Percentiles rank a stretch among this genome's conserved stretches.
phyloP scores from a whole-genome alignment of 2,888 invertebrate genomes.

The Lymantria monacha region DNA sequence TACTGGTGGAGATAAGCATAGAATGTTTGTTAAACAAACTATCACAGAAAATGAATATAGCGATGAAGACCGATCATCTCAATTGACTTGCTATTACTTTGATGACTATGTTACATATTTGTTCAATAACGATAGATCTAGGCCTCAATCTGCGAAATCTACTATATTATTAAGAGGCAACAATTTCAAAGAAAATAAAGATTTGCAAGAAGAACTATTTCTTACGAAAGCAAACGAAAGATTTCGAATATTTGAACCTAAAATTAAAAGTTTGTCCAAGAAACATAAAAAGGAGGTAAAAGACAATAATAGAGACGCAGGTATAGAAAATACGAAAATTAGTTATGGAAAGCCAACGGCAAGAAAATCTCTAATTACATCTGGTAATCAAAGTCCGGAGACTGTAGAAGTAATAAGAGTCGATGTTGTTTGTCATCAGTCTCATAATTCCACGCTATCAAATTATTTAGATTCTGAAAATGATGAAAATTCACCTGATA shows the following conservation, averaged over 20 bases:
- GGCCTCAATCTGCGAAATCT: conserved; percentile 62
- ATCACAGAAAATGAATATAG: conserved; percentile 44
- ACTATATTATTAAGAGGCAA: conserved; percentile 46
- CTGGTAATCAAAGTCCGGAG: conserved; percentile 70
- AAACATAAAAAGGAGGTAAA: conserved; percentile 22
- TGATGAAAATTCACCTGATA: conserved; percentile 17
- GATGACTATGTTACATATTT: conserved; percentile 70
- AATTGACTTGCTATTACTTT: conserved; percentile 59
- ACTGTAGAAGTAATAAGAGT: conserved; percentile 76
- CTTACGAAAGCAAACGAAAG: conserved; percentile 34
- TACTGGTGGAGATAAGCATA: conserved; percentile 49
- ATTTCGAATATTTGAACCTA: conserved; percentile 33
- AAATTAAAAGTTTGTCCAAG: conserved; percentile 30
- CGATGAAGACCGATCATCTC: conserved; percentile 54
- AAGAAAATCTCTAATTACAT: conserved; percentile 72
- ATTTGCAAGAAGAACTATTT: conserved; percentile 44
- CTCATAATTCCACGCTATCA: conserved; percentile 37
- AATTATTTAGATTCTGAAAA: conserved; percentile 49
- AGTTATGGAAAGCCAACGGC: conserved; percentile 58
- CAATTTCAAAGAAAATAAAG: conserved; percentile 51
- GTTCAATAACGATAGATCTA: conserved; percentile 53
- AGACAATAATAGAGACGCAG: conserved; percentile 27
- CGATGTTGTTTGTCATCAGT: conserved; percentile 70
- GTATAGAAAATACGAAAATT: conserved; percentile 53
- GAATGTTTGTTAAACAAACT: conserved; percentile 71